A percentile compares a stretch with the other conserved stretches of the same genome.
phyloP scores from a whole-genome alignment of 2,888 invertebrate species.

The Chelonus formosanus region DNA sequence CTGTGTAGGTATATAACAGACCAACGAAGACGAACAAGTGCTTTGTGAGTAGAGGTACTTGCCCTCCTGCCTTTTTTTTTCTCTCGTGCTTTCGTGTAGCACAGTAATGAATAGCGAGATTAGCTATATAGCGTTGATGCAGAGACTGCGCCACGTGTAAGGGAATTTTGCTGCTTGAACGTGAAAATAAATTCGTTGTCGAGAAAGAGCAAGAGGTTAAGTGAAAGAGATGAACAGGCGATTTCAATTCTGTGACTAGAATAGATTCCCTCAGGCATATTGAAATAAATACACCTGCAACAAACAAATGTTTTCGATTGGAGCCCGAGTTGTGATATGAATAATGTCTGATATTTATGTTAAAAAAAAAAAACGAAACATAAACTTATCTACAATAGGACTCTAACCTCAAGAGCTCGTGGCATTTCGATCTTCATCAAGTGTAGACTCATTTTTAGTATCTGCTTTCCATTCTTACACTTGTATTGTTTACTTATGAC shows the following conservation, averaged over 20 bases:
- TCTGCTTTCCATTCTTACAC: too few relatives aligned
- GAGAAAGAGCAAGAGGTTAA: not conserved
- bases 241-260: slow-evolving; percentile 19
- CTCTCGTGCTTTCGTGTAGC: not conserved
- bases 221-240: slow-evolving; percentile 12
- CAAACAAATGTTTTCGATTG: slow-evolving; percentile 3
- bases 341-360: not conserved
- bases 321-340: not conserved
- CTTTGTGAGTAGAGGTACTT: not conserved
- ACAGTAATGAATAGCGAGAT: slow-evolving; percentile 7
- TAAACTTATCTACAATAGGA: too few relatives aligned
- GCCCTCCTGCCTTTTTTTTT: not conserved
- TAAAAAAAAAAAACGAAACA: too few relatives aligned
- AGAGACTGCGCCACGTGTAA: slow-evolving; percentile 1
- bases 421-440: too few relatives aligned
- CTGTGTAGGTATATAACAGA: not conserved
- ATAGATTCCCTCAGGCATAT: slow-evolving; percentile 2
- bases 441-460: too few relatives aligned
- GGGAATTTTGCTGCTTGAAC: slow-evolving; percentile 1
- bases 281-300: not conserved
- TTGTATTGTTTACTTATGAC: too few relatives aligned
- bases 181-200: not conserved
- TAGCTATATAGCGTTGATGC: slow-evolving; percentile 1
- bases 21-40: slow-evolving; percentile 13
- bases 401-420: too few relatives aligned